Evolutionary conservation across 2,797 vertebrate genomes (phyloP).

Genomic region (Mormyrus proboscirostris): DNA sequence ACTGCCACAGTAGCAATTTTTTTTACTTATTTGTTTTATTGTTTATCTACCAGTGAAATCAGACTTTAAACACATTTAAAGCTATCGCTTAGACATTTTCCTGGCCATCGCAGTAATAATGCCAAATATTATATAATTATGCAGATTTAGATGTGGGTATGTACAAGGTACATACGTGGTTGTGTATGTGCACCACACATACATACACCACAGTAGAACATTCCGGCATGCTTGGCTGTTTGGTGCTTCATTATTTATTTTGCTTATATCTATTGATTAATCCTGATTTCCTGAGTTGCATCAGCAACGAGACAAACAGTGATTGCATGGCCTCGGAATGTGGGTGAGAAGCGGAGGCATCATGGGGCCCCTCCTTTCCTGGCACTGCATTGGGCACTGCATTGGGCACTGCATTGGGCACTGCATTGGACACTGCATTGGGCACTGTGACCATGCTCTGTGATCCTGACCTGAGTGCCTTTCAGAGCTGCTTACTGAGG

Average conservation of each 20-base stretch:
- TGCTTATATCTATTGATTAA: neutral
- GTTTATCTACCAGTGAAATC: neutral
- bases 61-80: neutral
- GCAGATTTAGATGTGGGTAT: conserved; percentile 7
- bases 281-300: neutral
- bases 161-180: neutral
- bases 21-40: neutral
- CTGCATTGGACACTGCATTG: neutral
- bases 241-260: conserved; percentile 5
- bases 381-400: neutral
- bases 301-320: neutral
- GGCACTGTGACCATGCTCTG: neutral
- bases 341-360: neutral
- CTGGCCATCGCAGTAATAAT: neutral
- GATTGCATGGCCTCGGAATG: conserved; percentile 2
- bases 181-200: conserved; percentile 17
- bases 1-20: neutral
- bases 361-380: neutral
- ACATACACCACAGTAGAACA: neutral
- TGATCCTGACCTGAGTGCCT: neutral
- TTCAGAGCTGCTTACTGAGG: neutral
- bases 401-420: neutral
- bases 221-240: conserved; percentile 27
- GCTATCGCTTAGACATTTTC: neutral
- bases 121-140: neutral